A percentile compares a stretch with the other conserved stretches of the same genome.
phyloP scores from a whole-genome alignment of 2,113 vertebrate genomes.

The Stegostoma tigrinum region DNA sequence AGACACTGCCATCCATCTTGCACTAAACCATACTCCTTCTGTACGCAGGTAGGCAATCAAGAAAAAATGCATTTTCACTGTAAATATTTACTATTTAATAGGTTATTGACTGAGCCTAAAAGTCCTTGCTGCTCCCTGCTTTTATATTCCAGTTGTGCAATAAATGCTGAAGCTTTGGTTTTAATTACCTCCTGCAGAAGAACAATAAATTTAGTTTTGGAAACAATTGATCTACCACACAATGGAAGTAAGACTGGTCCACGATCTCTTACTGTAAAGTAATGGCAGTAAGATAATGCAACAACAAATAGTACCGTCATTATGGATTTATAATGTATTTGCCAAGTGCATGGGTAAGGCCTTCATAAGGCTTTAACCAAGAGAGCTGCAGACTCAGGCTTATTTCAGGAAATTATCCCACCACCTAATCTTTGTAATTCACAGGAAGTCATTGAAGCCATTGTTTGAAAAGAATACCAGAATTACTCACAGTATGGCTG shows the following conservation, averaged over 20 bases:
- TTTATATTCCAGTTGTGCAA: neutral
- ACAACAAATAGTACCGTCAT: neutral
- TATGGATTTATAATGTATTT: neutral
- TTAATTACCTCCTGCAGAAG: constrained; percentile 9
- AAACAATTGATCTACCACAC: neutral
- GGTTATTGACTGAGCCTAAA: neutral
- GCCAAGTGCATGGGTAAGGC: neutral
- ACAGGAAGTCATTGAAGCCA: neutral
- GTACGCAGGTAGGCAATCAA: constrained; percentile 76
- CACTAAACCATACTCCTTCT: constrained; percentile 90
- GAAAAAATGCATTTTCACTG: neutral
- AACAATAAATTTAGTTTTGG: neutral
- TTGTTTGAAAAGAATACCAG: neutral
- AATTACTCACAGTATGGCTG: neutral
- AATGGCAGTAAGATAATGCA: neutral
- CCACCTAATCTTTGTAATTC: neutral
- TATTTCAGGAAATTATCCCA: neutral
- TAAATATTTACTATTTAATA: constrained; percentile 11
- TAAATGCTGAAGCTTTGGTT: neutral
- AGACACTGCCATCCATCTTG: constrained; percentile 80
- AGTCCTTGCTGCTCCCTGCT: neutral
- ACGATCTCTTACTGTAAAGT: too few species aligned
- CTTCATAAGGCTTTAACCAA: neutral
- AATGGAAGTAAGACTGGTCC: neutral
- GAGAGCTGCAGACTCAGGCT: neutral